Conservation (phyloP, 2,797 vertebrate genomes). For the Hemibagrus guttatus region DNA sequence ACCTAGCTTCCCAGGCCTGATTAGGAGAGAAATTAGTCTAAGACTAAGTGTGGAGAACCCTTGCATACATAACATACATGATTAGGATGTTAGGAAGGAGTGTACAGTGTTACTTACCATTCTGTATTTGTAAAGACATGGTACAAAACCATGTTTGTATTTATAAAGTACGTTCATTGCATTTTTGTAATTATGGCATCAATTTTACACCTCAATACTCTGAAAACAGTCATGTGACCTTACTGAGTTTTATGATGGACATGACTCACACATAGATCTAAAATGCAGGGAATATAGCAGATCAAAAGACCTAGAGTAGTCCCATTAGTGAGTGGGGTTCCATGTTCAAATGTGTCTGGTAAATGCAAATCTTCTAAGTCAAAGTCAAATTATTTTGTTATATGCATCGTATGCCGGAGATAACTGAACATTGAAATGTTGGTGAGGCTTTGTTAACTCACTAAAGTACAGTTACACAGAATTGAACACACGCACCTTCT, state of each 20-base stretch:
- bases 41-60: neutral
- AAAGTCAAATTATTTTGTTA: neutral
- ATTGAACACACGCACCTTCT: neutral
- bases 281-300: neutral
- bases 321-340: neutral
- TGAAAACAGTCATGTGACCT: neutral
- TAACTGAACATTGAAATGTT: neutral
- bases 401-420: neutral
- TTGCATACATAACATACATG: neutral
- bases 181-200: neutral
- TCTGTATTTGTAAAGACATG: no score
- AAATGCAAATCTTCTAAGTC: neutral
- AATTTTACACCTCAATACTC: neutral
- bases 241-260: neutral
- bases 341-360: neutral
- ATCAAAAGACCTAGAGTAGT: neutral
- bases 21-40: neutral
- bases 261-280: neutral
- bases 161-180: neutral
- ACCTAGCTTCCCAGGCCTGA: neutral
- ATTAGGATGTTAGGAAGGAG: neutral
- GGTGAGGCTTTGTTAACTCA: neutral
- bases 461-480: neutral
- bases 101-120: neutral
- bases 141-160: no score